Evolutionary conservation across 2,113 vertebrate species (phyloP), one percentile per base, ranked within the genome.

Genomic region (Hydropotes inermis): DNA sequence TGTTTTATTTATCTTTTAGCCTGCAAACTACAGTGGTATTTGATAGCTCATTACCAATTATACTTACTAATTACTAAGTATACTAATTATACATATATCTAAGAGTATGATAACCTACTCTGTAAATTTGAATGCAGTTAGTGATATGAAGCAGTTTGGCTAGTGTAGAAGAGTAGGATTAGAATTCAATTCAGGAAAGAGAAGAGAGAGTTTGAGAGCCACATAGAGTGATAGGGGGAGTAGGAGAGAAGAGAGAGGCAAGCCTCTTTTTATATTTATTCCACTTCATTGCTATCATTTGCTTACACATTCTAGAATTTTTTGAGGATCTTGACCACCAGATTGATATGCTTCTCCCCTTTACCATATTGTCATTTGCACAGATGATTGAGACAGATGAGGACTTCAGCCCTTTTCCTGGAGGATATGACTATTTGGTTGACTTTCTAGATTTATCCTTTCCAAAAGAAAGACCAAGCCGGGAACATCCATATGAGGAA

Each of bases 301-400:
- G 7, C 61, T 93, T 58, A 28, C 1, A 28, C 7, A 47, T 6
- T 58, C 50, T 19, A 45, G n/a, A 43, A 21, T 43, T 15, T 54
- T 94, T 58, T 14, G 15, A 95, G 88, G 60, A 83, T 19, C 27
- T 52, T 33, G 15, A 45, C 25, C 33, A 36, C 82, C 33, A 76
- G 28, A 81, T 64, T 91, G 33, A 89, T 58, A 3, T 8, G 43
- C 25, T 82, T 60, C 52, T 95, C 55, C 74, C 70, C 25, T 96
- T 82, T 82, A 11, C 89, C 50, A 4, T 33, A 58, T 81, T 87
- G 39, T 91, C 45, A 60, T 78, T 92, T 43, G 78, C 57, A 64
- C 79, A 99, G 99, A 96, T 99, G 95, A 99, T 98, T 57, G 99
- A 99, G 98, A 99, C 99, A 28, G 98, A 99, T 57, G 99, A 99